Percentiles rank a stretch among this genome's conserved stretches.
phyloP scores from a whole-genome alignment of 2,888 invertebrate species.

The Leptinotarsa juncta region DNA sequence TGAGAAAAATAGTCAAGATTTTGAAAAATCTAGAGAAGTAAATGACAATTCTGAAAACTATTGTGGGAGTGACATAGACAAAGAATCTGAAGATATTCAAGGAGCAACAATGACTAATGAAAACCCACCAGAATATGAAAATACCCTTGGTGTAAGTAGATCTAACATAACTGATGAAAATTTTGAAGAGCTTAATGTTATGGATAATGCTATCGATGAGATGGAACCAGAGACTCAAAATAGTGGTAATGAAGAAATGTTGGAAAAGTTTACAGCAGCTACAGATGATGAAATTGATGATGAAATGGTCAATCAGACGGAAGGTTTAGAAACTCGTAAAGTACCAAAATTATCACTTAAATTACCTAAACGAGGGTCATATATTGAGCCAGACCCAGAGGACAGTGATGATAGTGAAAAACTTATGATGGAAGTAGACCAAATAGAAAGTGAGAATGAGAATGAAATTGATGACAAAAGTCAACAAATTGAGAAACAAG shows the following conservation, averaged over 20 bases:
- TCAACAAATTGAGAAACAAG: conserved; percentile 36
- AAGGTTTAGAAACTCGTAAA: conserved; percentile 63
- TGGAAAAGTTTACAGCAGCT: conserved; percentile 36
- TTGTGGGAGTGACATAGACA: conserved; percentile 3
- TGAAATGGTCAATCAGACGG: conserved; percentile 42
- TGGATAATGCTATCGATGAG: background rate
- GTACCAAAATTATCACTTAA: conserved; percentile 78
- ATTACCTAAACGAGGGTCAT: conserved; percentile 61
- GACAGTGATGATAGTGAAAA: conserved; percentile 73
- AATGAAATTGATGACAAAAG: conserved; percentile 58
- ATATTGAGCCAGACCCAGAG: conserved; percentile 60
- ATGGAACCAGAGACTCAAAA: background rate
- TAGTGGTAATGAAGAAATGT: conserved; percentile 36
- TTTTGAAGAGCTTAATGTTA: background rate
- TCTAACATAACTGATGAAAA: background rate
- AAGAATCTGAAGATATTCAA: conserved; percentile 12
- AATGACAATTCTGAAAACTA: background rate
- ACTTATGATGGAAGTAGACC: conserved; percentile 70
- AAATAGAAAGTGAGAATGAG: conserved; percentile 64
- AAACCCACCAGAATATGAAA: background rate
- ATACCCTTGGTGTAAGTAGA: background rate
- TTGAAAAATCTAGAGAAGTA: conserved; percentile 2
- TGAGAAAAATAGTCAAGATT: conserved; percentile 12
- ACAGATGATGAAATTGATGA: conserved; percentile 32
- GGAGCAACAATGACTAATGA: background rate